Evolutionary conservation across 2,888 invertebrate species (phyloP).

Genomic region (Laothoe populi): DNA sequence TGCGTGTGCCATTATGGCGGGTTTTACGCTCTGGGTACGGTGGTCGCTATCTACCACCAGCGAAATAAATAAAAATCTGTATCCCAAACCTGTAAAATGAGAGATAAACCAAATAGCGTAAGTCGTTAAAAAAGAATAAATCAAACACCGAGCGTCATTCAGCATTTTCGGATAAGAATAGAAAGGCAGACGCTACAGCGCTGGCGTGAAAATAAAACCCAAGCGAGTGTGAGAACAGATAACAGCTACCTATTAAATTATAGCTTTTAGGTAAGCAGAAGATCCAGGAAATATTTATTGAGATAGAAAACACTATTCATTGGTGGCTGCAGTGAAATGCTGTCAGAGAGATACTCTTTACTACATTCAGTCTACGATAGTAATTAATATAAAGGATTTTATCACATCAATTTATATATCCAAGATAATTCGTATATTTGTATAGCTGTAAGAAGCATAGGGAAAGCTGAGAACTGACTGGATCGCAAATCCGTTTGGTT

Average conservation of each 20-base stretch:
- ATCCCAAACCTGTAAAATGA: background rate
- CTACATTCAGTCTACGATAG: background rate
- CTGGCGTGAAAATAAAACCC: slow-evolving; percentile 31
- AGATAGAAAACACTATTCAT: slow-evolving; percentile 8
- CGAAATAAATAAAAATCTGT: background rate
- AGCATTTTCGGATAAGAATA: slow-evolving; percentile 42
- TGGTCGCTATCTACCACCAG: too few species aligned
- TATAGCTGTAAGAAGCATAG: background rate
- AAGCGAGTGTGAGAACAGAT: slow-evolving; percentile 27
- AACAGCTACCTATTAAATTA: slow-evolving; percentile 19
- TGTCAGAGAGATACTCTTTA: background rate
- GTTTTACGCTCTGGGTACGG: too few species aligned
- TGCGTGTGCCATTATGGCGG: too few species aligned
- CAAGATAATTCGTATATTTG: background rate
- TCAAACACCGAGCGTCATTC: background rate
- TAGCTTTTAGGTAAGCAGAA: slow-evolving; percentile 5
- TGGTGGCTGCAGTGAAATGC: background rate
- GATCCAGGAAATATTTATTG: too few species aligned
- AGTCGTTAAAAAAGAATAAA: slow-evolving; percentile 16
- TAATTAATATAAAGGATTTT: background rate
- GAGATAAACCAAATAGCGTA: background rate
- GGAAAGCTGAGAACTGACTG: background rate
- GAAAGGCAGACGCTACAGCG: slow-evolving; percentile 41
- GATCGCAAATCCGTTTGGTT: background rate
- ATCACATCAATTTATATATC: background rate